Evolutionary conservation across 2,113 vertebrate species (phyloP).

Genomic region (Calyptomena viridis): DNA sequence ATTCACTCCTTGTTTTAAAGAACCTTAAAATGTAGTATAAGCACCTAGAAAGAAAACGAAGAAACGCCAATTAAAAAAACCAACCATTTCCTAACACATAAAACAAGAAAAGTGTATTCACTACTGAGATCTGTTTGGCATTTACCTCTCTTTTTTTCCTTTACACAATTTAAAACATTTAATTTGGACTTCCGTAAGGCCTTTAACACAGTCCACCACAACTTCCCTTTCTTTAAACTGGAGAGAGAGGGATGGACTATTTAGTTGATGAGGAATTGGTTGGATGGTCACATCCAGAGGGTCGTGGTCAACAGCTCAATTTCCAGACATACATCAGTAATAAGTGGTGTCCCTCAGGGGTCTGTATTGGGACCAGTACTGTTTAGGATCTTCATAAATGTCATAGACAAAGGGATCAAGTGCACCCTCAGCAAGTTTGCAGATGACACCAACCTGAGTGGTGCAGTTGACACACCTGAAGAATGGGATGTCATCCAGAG

Average conservation of each 20-base stretch:
- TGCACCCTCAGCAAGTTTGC: background rate
- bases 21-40: background rate
- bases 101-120: background rate
- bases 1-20: background rate
- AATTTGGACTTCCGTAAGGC: background rate
- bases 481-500: background rate
- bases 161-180: background rate
- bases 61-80: background rate
- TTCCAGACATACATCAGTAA: background rate
- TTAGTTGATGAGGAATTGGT: background rate
- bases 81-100: background rate
- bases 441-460: background rate
- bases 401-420: fast-evolving
- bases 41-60: background rate
- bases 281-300: background rate
- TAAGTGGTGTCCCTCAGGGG: background rate
- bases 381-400: background rate
- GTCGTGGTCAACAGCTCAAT: background rate
- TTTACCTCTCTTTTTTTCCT: background rate
- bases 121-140: background rate
- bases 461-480: background rate
- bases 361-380: background rate
- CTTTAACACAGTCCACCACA: background rate
- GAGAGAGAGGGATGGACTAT: background rate
- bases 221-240: background rate